Percentiles rank a stretch among this genome's conserved stretches.
Evolutionary conservation across 2,888 invertebrate species (phyloP).

Genomic region (Zygogramma bicolorata): DNA sequence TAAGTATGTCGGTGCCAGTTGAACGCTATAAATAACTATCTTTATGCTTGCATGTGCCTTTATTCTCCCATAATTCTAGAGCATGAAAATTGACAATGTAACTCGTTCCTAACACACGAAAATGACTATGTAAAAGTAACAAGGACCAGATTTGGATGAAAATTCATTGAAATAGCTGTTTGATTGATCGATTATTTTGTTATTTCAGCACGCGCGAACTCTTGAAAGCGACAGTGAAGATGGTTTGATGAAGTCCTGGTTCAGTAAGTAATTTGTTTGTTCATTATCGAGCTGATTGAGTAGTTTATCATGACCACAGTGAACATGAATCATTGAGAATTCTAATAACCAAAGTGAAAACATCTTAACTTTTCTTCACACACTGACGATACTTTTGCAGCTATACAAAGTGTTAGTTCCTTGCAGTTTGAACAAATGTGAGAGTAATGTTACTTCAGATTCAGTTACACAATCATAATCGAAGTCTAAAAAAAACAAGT

Average conservation of each 20-base stretch:
- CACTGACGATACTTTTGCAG: no score
- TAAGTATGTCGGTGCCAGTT: neutral
- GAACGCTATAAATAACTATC: neutral
- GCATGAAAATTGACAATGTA: neutral
- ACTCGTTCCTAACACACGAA: neutral
- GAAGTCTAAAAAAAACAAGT: no score
- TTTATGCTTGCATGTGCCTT: neutral
- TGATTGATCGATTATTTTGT: constrained; percentile 16
- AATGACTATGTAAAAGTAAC: neutral
- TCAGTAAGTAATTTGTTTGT: constrained; percentile 66
- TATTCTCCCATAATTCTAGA: neutral
- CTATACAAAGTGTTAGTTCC: no score
- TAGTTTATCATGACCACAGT: no score
- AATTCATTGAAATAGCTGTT: neutral
- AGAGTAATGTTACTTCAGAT: no score
- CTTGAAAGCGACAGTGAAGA: constrained; percentile 62
- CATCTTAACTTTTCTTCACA: no score
- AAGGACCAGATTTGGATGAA: constrained; percentile 5
- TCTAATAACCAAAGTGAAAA: no score
- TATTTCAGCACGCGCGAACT: constrained; percentile 56
- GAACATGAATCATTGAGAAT: no score
- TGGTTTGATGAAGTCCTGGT: constrained; percentile 67
- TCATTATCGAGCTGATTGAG: no score
- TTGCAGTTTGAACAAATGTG: no score
- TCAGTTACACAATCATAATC: no score